Evolutionary conservation across 2,888 invertebrate genomes (phyloP).

Genomic region (Eremobia ochroleuca): DNA sequence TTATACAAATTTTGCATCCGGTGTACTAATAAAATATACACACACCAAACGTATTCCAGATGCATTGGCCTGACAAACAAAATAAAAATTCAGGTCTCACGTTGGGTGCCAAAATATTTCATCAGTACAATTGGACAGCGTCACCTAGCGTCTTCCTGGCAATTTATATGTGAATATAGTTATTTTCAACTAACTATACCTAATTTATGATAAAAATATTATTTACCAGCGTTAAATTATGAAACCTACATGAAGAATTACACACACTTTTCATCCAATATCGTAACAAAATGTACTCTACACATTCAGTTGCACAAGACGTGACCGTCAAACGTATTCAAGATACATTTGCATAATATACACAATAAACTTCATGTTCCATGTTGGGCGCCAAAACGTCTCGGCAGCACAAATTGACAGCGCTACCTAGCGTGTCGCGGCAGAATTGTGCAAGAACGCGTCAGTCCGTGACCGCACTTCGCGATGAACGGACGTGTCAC

Average conservation of each 20-base stretch:
- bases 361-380: constrained; percentile 67
- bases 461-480: constrained; percentile 85
- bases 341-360: constrained; percentile 61
- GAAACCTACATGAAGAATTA: background rate
- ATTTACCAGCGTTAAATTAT: background rate
- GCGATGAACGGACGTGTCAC: constrained; percentile 80
- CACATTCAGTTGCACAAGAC: constrained; percentile 56
- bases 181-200: background rate
- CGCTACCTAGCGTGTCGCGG: constrained; percentile 81
- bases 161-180: background rate
- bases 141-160: constrained; percentile 77
- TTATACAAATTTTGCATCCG: background rate
- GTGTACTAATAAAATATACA: constrained; percentile 32
- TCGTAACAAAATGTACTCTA: constrained; percentile 37
- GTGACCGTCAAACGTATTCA: constrained; percentile 61
- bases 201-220: background rate
- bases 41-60: constrained; percentile 50
- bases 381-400: constrained; percentile 83
- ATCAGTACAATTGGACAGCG: constrained; percentile 82
- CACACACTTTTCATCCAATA: constrained; percentile 19
- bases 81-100: constrained; percentile 46
- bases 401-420: constrained; percentile 83
- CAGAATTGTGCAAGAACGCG: constrained; percentile 76
- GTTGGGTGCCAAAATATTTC: constrained; percentile 59
- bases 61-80: constrained; percentile 51